Evolutionary conservation across 2,888 invertebrate species (phyloP), one percentile per base, ranked within the genome.

Genomic region (Rhogogaster chlorosoma): DNA sequence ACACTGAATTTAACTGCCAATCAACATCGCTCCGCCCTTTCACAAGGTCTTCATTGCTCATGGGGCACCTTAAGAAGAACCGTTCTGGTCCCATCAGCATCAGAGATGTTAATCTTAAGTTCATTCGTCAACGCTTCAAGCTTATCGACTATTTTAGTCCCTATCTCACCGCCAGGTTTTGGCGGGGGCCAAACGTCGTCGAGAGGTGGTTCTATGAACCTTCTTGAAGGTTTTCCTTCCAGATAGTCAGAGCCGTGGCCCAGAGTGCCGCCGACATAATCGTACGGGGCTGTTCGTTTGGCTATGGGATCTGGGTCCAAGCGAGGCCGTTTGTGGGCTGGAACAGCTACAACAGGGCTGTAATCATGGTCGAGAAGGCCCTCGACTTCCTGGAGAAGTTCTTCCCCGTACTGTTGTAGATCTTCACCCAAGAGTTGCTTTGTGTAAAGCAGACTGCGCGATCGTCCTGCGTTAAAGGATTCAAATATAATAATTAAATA

Each of bases 131-230:
- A 85, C 1, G 90, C 88, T 53, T 91, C 91, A n/a, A 92, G 89
- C 84, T 92, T 92, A 85, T 92, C 91, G 75, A 89, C 87, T 49
- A 90, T 88, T 84, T 89, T 89, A 38, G 86, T 87, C 32, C 64
- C 78, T 36, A 75, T 57, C 18, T n/a, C 29, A 82, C 84, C 7
- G 26, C 88, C 89, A 0, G 91, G 92, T 86, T 92, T 92, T 80
- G 94, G 95, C 0, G 95, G 95, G 0, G 95, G 95, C 95, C 95
- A 95, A 89, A 95, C 94, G 87, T 95, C 95, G 88, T 95, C 95
- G 84, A 95, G 94, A 4, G 95, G 95, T 5, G 95, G 93, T 90
- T 95, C 95, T 67, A 94, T 93, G 93, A 95, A 95, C 0, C 95
- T 89, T 80, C 88, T 86, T 67, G 80, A 85, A 26, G 87, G 32